Conservation (phyloP, 2,113 vertebrate genomes). For the Collichthys lucidus region DNA sequence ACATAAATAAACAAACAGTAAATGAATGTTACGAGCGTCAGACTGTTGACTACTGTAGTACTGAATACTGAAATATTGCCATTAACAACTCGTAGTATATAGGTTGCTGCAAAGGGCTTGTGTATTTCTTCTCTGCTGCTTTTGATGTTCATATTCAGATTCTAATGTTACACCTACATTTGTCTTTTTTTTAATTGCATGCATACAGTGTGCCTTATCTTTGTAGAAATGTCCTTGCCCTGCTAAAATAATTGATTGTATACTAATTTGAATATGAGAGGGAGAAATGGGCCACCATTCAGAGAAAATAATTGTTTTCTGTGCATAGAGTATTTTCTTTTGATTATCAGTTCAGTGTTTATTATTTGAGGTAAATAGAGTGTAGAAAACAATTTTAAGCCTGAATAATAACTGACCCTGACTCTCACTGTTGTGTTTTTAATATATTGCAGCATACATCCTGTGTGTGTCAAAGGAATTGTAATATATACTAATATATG, state of each 20-base stretch:
- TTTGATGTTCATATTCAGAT: not conserved
- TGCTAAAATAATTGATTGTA: not conserved
- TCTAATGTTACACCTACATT: not conserved
- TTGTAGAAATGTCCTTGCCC: not conserved
- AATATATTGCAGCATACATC: not conserved
- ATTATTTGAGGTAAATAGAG: not conserved
- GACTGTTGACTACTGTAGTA: not conserved
- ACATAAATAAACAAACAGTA: not conserved
- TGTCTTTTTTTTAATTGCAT: not conserved
- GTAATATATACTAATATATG: no score
- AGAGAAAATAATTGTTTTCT: not conserved
- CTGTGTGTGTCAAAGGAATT: not conserved
- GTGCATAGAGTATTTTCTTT: not conserved
- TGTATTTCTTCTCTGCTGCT: not conserved
- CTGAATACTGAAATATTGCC: not conserved
- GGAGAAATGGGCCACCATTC: not conserved
- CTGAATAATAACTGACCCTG: not conserved
- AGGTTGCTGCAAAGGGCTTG: not conserved
- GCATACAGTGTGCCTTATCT: not conserved
- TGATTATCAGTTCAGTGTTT: not conserved
- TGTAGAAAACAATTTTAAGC: not conserved
- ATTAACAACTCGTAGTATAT: not conserved
- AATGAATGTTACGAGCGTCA: not conserved
- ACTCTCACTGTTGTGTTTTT: not conserved
- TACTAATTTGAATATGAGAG: not conserved